phyloP scores from a whole-genome alignment of 2,113 vertebrate species.

The Oxyura jamaicensis region DNA sequence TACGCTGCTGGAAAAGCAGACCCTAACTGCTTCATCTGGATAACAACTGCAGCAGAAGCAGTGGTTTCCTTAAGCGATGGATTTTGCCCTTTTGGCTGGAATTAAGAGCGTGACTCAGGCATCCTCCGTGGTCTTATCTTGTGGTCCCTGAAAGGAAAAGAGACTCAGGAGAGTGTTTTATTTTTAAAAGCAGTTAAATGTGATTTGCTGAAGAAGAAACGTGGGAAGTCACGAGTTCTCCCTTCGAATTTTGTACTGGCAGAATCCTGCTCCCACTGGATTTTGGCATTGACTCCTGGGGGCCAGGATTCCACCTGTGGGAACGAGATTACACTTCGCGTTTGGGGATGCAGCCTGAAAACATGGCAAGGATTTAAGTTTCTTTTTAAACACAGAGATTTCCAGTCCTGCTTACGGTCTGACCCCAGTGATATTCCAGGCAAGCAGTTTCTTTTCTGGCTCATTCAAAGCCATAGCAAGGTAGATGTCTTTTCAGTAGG shows the following conservation, averaged over 20 bases:
- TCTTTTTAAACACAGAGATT: not conserved
- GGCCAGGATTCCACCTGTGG: not conserved
- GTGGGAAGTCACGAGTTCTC: not conserved
- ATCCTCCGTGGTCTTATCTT: not conserved
- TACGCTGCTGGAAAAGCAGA: not conserved
- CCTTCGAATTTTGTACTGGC: not conserved
- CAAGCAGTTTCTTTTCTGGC: not conserved
- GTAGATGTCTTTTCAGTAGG: not conserved
- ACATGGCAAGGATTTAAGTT: not conserved
- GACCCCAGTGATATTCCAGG: not conserved
- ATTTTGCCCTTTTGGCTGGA: conserved; percentile 9
- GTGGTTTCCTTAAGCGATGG: not conserved
- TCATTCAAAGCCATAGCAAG: not conserved
- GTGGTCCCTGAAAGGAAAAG: conserved; percentile 29
- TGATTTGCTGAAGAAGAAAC: not conserved
- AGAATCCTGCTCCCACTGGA: not conserved
- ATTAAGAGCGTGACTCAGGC: not conserved
- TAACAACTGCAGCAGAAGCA: not conserved
- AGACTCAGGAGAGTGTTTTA: not conserved
- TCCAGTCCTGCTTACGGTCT: not conserved
- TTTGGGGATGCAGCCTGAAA: not conserved
- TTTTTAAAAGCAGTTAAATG: conserved; percentile 3
- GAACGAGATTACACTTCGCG: rapidly evolving
- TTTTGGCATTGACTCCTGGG: not conserved
- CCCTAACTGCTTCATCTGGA: not conserved